Percentiles rank a stretch among this genome's conserved stretches.
These are phyloP conservation scores for Epinephelus moara DNA, from an alignment of 2,113 vertebrate species.

Conservation along the genomic window DNA sequence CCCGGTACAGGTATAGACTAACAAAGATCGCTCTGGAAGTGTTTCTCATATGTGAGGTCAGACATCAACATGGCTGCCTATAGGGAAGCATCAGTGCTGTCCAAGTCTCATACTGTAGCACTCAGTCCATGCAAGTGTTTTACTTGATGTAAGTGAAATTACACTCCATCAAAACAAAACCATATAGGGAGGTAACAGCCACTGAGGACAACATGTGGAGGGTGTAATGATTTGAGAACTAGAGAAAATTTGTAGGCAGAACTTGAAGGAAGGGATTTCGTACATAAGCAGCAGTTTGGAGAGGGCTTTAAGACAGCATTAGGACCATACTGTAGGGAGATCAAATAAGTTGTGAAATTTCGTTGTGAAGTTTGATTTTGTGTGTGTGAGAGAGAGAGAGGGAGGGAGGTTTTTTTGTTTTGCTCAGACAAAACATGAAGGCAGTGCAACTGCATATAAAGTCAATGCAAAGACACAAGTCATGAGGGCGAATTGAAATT, in stretches of 20 bases:
- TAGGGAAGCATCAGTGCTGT: background rate
- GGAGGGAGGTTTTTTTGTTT: background rate
- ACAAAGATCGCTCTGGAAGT: background rate
- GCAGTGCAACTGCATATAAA: background rate
- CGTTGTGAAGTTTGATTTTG: too few relatives aligned
- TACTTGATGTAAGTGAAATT: background rate
- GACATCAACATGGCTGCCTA: background rate
- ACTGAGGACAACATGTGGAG: background rate
- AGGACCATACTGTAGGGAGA: background rate
- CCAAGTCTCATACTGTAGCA: background rate
- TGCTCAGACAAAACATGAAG: background rate
- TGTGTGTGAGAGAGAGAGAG: too few relatives aligned
- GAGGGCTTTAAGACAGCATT: background rate
- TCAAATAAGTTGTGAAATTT: too few relatives aligned
- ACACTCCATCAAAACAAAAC: background rate
- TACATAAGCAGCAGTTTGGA: background rate
- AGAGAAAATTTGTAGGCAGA: background rate
- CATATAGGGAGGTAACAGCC: background rate
- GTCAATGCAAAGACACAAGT: background rate
- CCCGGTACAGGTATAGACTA: background rate
- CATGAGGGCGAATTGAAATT: background rate
- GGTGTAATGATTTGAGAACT: background rate
- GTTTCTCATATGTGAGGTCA: constrained; percentile 10
- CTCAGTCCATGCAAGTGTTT: background rate
- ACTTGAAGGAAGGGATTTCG: background rate